Evolutionary conservation across 2,113 vertebrate species (phyloP).

Genomic region (Macrotis lagotis): DNA sequence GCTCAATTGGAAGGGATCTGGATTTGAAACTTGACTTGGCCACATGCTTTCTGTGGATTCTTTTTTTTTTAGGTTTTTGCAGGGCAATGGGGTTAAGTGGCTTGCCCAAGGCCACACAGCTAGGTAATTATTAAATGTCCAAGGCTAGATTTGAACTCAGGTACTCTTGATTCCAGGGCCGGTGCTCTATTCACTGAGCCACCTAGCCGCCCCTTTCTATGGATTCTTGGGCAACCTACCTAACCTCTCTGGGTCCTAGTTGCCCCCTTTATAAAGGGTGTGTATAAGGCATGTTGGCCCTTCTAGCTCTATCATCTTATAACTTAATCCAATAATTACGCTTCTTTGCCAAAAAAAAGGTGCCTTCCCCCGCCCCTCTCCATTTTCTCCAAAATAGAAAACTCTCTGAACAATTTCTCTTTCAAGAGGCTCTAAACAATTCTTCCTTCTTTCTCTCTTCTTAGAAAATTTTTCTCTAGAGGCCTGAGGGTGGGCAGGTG

Average conservation of each 20-base stretch:
- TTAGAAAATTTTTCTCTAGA: constrained; percentile 60
- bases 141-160: no score
- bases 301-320: not conserved
- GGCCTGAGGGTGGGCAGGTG: constrained; percentile 9
- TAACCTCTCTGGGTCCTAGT: not conserved
- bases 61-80: no score
- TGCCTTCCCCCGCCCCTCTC: not conserved
- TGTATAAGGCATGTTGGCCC: no score
- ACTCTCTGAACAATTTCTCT: constrained; percentile 41
- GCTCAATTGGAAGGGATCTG: not conserved
- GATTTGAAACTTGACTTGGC: not conserved
- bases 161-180: no score
- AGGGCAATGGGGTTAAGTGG: no score
- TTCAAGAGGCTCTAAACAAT: constrained; percentile 31
- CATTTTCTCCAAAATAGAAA: not conserved
- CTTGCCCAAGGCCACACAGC: no score
- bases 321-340: not conserved
- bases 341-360: constrained; percentile 9
- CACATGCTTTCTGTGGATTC: not conserved
- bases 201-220: no score
- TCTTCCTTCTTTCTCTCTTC: constrained; percentile 64
- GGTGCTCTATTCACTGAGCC: no score
- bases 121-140: no score
- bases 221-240: not conserved
- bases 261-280: not conserved